phyloP scores from a whole-genome alignment of 2,888 invertebrate genomes.

The Morinoia aosen region DNA sequence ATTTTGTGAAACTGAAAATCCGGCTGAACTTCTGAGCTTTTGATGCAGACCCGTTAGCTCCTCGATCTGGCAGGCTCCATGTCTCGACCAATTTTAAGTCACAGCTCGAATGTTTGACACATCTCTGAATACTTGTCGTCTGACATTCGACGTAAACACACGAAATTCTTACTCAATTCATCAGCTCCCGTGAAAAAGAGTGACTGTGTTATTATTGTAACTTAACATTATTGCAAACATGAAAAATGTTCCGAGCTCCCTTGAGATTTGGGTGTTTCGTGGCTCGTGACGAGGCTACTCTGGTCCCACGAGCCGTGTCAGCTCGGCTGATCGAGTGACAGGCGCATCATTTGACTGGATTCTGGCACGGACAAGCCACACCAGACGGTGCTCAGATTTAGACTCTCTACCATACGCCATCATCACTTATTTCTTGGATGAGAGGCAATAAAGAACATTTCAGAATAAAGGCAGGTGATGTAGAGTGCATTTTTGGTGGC shows the following conservation, averaged over 20 bases:
- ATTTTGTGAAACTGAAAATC: not conserved
- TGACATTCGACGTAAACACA: not conserved
- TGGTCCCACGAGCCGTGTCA: not conserved
- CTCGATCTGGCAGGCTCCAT: not conserved
- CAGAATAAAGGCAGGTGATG: too few relatives aligned
- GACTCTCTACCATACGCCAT: too few relatives aligned
- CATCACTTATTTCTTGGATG: too few relatives aligned
- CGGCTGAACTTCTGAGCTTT: not conserved
- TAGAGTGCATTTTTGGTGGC: too few relatives aligned
- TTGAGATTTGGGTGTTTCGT: not conserved
- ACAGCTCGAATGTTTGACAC: not conserved
- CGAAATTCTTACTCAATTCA: not conserved
- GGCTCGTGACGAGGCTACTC: not conserved
- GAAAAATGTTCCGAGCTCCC: not conserved
- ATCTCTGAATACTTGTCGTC: not conserved
- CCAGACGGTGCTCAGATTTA: too few relatives aligned
- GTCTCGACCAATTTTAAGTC: not conserved
- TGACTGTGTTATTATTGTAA: not conserved
- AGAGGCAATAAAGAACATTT: too few relatives aligned
- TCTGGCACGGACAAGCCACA: too few relatives aligned
- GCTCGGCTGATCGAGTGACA: not conserved
- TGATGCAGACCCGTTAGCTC: not conserved
- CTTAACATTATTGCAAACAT: not conserved
- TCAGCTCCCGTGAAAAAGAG: not conserved
- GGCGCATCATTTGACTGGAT: not conserved